A percentile compares a stretch with the other conserved stretches of the same genome.
phyloP scores from a whole-genome alignment of 1,140 invertebrate species.

The Colletes latitarsis region DNA sequence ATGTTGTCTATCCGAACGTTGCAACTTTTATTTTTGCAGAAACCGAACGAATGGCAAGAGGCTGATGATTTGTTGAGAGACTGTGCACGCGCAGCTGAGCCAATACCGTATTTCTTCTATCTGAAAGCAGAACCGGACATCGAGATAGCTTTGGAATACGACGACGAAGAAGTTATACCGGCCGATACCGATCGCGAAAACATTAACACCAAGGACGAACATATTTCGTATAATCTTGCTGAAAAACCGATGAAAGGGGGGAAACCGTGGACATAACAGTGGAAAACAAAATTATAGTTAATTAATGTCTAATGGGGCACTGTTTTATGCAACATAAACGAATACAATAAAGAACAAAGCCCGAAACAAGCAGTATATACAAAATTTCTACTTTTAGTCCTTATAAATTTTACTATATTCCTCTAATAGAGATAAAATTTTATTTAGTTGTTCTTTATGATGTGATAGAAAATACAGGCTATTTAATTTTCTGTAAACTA shows the following conservation, averaged over 20 bases:
- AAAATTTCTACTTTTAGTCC: too few species aligned
- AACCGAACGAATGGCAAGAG: background rate
- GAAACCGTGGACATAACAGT: constrained; percentile 31
- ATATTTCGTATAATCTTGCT: constrained; percentile 69
- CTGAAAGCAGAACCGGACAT: constrained; percentile 57
- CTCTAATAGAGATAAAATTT: too few species aligned
- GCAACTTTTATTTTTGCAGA: background rate
- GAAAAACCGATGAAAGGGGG: constrained; percentile 58
- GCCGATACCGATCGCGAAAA: constrained; percentile 55
- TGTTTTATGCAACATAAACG: too few species aligned
- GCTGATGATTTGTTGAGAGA: constrained; percentile 14
- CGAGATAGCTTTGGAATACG: constrained; percentile 62
- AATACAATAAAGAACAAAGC: too few species aligned
- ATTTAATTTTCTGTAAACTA: too few species aligned
- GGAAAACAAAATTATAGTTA: background rate
- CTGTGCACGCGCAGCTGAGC: constrained; percentile 11
- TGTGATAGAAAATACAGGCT: too few species aligned
- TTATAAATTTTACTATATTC: too few species aligned
- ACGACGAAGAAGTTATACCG: constrained; percentile 55
- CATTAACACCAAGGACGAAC: constrained; percentile 49
- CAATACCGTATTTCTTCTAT: constrained; percentile 61
- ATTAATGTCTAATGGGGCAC: background rate
- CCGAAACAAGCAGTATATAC: too few species aligned
- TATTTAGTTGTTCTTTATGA: too few species aligned
- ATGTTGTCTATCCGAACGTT: background rate